Percentiles rank a stretch among this genome's conserved stretches.
These are phyloP conservation scores for Menidia menidia DNA, from an alignment of 2,797 vertebrate genomes.

Conservation along the genomic window DNA sequence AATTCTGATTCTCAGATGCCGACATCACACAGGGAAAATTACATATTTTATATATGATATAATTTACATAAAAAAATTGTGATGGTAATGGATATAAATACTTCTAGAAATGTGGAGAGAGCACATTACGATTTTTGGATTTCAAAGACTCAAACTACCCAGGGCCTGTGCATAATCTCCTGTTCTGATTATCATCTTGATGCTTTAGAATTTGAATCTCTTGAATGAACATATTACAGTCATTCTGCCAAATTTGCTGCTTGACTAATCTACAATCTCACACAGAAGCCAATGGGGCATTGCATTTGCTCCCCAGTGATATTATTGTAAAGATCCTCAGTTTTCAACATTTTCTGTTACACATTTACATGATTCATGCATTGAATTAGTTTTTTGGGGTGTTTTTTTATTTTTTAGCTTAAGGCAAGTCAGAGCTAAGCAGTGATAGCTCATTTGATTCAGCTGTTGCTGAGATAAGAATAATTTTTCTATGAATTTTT, in stretches of 20 bases:
- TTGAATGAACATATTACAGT: not conserved
- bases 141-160: conserved; percentile 13
- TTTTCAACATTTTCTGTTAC: conserved; percentile 21
- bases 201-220: not conserved
- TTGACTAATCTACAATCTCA: conserved; percentile 8
- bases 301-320: conserved; percentile 9
- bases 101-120: conserved; percentile 39
- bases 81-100: conserved; percentile 32
- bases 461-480: conserved; percentile 4
- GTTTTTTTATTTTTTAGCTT: conserved; percentile 38
- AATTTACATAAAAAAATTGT: not conserved
- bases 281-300: not conserved
- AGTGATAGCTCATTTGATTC: conserved; percentile 14
- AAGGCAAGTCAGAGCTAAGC: conserved; percentile 31
- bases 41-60: not conserved
- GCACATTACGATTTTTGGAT: conserved; percentile 22
- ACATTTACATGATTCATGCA: conserved; percentile 30
- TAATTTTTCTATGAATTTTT: not conserved
- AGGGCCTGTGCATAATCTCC: conserved; percentile 7
- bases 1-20: too few relatives aligned
- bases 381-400: conserved; percentile 34
- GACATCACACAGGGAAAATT: too few relatives aligned
- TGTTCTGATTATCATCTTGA: conserved; percentile 22
- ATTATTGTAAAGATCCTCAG: not conserved
- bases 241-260: conserved; percentile 19